These are phyloP conservation scores for Oplegnathus fasciatus DNA, from an alignment of 2,113 vertebrate genomes.

Conservation along the genomic window DNA sequence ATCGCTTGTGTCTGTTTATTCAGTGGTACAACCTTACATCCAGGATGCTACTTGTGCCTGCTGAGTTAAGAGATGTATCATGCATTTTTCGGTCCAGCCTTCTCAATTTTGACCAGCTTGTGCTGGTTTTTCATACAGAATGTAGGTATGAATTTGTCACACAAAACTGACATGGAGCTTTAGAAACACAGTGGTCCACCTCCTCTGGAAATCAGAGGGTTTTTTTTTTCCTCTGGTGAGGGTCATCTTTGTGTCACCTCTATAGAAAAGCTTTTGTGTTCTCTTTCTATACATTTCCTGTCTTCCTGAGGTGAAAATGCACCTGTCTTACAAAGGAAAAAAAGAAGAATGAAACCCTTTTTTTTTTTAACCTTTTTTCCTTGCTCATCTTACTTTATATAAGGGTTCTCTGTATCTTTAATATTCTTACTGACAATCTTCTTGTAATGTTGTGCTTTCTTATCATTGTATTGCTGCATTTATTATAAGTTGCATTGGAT, in stretches of 20 bases:
- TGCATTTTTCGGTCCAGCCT: background rate
- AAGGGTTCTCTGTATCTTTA: background rate
- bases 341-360: background rate
- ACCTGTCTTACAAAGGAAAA: background rate
- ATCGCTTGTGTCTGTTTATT: background rate
- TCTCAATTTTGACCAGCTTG: background rate
- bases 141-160: background rate
- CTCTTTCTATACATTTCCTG: background rate
- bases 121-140: background rate
- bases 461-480: background rate
- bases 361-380: too few species aligned
- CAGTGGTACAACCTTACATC: background rate
- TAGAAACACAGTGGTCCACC: background rate
- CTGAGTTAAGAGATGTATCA: background rate
- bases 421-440: background rate
- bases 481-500: background rate
- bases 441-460: background rate
- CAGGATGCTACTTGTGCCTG: background rate
- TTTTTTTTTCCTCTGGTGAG: background rate
- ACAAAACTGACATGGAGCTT: background rate
- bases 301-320: background rate
- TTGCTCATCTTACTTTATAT: background rate
- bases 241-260: conserved; percentile 8
- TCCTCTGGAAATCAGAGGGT: conserved; percentile 1
- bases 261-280: conserved; percentile 6